Evolutionary conservation across 1,140 invertebrate species (phyloP).

Genomic region (Tenebrio molitor): DNA sequence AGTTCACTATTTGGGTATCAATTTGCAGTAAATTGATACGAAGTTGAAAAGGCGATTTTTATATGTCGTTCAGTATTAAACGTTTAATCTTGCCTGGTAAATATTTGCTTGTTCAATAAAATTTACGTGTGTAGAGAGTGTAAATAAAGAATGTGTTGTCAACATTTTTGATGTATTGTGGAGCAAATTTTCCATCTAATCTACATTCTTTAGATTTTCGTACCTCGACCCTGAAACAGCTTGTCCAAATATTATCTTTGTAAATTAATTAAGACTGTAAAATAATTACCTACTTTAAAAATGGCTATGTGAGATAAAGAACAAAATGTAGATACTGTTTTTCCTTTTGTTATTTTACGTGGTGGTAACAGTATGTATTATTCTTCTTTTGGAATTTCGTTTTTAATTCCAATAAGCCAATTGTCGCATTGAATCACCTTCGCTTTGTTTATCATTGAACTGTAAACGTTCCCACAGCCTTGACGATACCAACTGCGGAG

Average conservation of each 20-base stretch:
- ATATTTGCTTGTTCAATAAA: slow-evolving; percentile 32
- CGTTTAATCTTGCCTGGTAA: slow-evolving; percentile 1
- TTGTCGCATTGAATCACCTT: slow-evolving; percentile 29
- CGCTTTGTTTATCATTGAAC: slow-evolving; percentile 45
- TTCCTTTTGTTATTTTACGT: too few species aligned
- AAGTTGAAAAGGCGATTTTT: not conserved
- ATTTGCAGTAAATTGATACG: too few species aligned
- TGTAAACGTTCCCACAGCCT: slow-evolving; percentile 45
- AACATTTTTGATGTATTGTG: slow-evolving; percentile 16
- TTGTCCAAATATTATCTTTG: too few species aligned
- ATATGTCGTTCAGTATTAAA: slow-evolving; percentile 9
- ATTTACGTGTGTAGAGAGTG: slow-evolving; percentile 10
- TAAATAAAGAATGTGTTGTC: slow-evolving; percentile 11
- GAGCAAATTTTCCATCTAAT: not conserved
- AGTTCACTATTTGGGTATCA: too few species aligned
- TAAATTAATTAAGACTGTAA: too few species aligned
- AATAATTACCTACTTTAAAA: too few species aligned
- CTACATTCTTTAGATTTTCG: slow-evolving; percentile 2
- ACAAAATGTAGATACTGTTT: too few species aligned
- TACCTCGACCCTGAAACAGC: not conserved
- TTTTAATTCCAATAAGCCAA: not conserved
- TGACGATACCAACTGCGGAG: slow-evolving; percentile 36
- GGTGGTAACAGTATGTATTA: too few species aligned
- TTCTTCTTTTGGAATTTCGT: not conserved
- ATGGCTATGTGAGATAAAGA: too few species aligned